Base-by-base conservation (phyloP, 1,140 invertebrate species). In the Bilobella aurantiaca region DNA sequence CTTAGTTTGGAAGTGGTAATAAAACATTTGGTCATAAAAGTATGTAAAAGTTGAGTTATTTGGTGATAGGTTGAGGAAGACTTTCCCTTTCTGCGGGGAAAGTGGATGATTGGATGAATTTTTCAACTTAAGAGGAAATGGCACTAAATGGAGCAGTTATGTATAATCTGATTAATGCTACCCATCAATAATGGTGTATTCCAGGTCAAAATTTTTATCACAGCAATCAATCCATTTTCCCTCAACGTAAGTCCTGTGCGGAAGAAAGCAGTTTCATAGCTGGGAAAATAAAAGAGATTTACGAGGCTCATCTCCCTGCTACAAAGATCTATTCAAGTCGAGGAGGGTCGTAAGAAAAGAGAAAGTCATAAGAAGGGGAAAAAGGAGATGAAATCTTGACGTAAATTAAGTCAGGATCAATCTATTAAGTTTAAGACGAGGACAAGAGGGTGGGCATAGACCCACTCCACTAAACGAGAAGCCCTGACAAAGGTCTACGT, bases 321-420 rank as follows among this genome's bases (percentile, higher is more conserved):
- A 53, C 8, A 53, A 53, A 12, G 8, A 12, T 53, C 49, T 53
- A 53, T 53, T 53, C 49, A 53, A 18, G 21, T 53, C 49, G 25
- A 23, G 12, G 49, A 23, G 25, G 49, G n/a, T n/a, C n/a, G n/a
- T n/a, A 53, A 53, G 25, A 53, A 23, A 53, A 53, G 25, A 18
- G 49, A 53, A 53, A 53, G 49, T 53, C 49, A 53, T 53, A 53
- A 53, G 12, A 42, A 42, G 37, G 37, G n/a, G n/a, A n/a, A n/a
- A n/a, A n/a, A 42, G 49, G 49, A 53, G 49, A 53, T 53, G 49
- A 53, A 12, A 16, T 53, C 8, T 53, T 53, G 49, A 53, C 49
- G 49, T 53, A 53, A 53, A 53, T 53, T 53, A 53, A 53, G 49
- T 53, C 49, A 53, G 49, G 49, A 53, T 53, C 49, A 53, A 53